A percentile compares a stretch with the other conserved stretches of the same genome.
These are phyloP conservation scores for Dromococcyx pavoninus DNA, from an alignment of 2,797 vertebrate species.

Conservation along the genomic window DNA sequence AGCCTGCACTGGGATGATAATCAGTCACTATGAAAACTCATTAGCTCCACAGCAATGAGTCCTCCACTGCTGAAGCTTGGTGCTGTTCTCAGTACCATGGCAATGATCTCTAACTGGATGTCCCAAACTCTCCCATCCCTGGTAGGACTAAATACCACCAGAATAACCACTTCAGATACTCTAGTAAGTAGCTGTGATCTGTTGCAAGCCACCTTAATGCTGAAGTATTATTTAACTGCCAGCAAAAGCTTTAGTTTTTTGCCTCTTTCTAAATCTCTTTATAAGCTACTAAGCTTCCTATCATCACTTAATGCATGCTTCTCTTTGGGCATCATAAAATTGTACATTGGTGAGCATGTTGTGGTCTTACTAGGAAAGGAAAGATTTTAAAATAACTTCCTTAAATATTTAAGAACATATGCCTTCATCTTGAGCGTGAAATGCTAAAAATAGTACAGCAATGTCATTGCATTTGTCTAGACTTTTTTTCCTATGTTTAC, in stretches of 20 bases:
- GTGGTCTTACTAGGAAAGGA: background rate
- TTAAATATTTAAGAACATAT: constrained; percentile 58
- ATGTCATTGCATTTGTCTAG: background rate
- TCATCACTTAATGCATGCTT: constrained; percentile 40
- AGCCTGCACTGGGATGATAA: constrained; percentile 67
- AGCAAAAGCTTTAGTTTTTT: constrained; percentile 15
- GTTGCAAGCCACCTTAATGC: constrained; percentile 26
- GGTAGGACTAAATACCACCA: constrained; percentile 79
- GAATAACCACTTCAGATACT: constrained; percentile 71
- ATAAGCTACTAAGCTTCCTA: background rate
- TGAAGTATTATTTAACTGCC: constrained; percentile 13
- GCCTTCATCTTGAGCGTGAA: background rate
- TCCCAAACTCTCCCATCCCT: constrained; percentile 82
- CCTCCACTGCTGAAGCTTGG: constrained; percentile 82
- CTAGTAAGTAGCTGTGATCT: constrained; percentile 77
- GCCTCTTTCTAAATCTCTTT: constrained; percentile 24
- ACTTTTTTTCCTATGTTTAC: background rate
- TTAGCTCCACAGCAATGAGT: constrained; percentile 80
- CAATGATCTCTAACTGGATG: constrained; percentile 85
- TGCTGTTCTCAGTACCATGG: constrained; percentile 80
- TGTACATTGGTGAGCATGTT: background rate
- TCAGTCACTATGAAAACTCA: constrained; percentile 79
- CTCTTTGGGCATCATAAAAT: constrained; percentile 10
- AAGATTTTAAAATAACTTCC: constrained; percentile 27
- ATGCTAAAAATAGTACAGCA: background rate